Conservation (phyloP, 2,888 invertebrate genomes). For the Hedychridium roseum region DNA sequence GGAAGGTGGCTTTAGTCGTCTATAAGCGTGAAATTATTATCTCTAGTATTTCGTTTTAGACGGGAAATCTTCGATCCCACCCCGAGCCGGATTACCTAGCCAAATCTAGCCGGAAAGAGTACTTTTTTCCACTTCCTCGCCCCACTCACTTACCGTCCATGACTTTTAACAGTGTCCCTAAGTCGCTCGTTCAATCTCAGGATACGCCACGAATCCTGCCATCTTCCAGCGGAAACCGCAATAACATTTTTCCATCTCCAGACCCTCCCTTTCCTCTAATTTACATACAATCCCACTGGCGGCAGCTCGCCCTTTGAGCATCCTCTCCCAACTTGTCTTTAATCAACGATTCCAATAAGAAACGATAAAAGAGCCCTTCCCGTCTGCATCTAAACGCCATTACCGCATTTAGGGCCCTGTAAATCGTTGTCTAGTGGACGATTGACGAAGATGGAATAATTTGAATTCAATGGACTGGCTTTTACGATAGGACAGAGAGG, state of each 20-base stretch:
- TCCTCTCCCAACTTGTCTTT: constrained; percentile 10
- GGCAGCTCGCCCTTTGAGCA: constrained; percentile 2
- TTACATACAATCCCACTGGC: constrained; percentile 32
- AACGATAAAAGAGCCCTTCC: too few relatives aligned
- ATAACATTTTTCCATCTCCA: constrained; percentile 27
- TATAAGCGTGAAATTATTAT: constrained; percentile 38
- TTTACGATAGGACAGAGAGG: too few relatives aligned
- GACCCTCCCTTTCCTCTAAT: constrained; percentile 26
- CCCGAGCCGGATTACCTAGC: constrained; percentile 36
- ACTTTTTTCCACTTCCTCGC: background rate
- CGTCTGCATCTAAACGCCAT: too few relatives aligned
- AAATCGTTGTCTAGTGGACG: too few relatives aligned
- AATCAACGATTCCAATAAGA: constrained; percentile 23
- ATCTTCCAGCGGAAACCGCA: constrained; percentile 19
- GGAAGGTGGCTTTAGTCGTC: too few relatives aligned
- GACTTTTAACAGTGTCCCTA: constrained; percentile 34
- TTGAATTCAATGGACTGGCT: too few relatives aligned
- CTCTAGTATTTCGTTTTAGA: constrained; percentile 20
- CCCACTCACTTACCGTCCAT: constrained; percentile 7
- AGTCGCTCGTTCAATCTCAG: constrained; percentile 42
- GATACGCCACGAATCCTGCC: constrained; percentile 19
- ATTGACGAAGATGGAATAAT: too few relatives aligned
- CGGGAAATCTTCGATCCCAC: constrained; percentile 1
- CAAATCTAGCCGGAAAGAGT: constrained; percentile 38
- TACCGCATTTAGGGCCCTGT: too few relatives aligned